phyloP scores from a whole-genome alignment of 2,113 vertebrate genomes.

The Ceyx cyanopectus region DNA sequence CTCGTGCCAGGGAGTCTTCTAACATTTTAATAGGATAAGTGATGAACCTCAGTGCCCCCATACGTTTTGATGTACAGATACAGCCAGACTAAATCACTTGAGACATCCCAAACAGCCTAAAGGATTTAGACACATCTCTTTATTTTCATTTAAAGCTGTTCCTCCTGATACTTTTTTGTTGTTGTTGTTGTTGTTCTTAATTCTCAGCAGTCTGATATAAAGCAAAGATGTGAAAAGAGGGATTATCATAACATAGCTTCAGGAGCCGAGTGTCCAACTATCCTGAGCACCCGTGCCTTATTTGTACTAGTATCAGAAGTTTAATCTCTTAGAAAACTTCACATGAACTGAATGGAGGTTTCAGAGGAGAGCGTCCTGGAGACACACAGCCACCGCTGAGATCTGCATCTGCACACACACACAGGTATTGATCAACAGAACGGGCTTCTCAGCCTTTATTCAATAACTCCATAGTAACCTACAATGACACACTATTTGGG shows the following conservation, averaged over 20 bases:
- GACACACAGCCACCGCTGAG: background rate
- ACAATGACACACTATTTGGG: background rate
- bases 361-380: background rate
- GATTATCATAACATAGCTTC: background rate
- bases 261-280: background rate
- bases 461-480: conserved; percentile 41
- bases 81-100: conserved; percentile 28
- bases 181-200: background rate
- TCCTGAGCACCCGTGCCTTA: background rate
- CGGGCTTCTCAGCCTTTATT: conserved; percentile 10
- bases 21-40: conserved; percentile 54
- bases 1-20: background rate
- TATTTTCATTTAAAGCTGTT: conserved; percentile 65
- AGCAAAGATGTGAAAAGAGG: background rate
- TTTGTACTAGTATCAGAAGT: background rate
- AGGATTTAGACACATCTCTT: conserved; percentile 54
- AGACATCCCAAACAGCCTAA: conserved; percentile 54
- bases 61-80: conserved; percentile 23
- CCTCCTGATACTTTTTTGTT: background rate
- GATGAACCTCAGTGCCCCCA: conserved; percentile 29
- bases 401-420: background rate
- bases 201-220: background rate
- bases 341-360: background rate
- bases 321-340: background rate
- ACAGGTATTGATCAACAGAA: conserved; percentile 6